Evolutionary conservation across 2,888 invertebrate genomes (phyloP), one percentile per base, ranked within the genome.

Genomic region (Metallyticus violacea): DNA sequence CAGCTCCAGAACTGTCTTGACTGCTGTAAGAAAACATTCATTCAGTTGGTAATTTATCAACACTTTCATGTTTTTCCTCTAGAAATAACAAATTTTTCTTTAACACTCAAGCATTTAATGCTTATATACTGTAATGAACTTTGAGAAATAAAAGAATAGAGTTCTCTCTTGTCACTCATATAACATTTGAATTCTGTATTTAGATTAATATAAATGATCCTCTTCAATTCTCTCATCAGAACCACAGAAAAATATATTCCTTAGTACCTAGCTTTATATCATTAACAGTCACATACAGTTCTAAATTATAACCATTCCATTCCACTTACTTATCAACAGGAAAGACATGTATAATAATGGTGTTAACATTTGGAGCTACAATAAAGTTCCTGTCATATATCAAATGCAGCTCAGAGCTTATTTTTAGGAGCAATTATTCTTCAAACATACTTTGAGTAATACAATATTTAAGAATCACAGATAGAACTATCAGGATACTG

Each of bases 391-490:
- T 62, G 22, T 9, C 40, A 62, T 15, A 6, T 62, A 15, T 62
- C 4, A 15, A 62, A 62, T 9, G 40, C 22, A 62, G 9, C 22
- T 62, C 22, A 62, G 15, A 62, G 3, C 40, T 62, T 62, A 15
- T 62, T 22, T 22, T 62, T 62, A 62, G 7, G 40, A 62, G 40
- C 40, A 62, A 62, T 15, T n/a, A n/a, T n/a, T 62, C 40, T 62
- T 62, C 40, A 62, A 22, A 62, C 40, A 62, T 22, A 62, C 22
- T 62, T 62, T 15, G 40, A 62, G 40, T 15, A 15, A 62, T 22
- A 62, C 15, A 62, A 83, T 81, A 7, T 83, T 62, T 76, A 83
- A 83, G 77, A 83, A 83, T 83, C 83, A 83, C 83, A 83, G 83
- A 77, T 83, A 83, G 83, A 83, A 77, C 40, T 62, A 62, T 62